Evolutionary conservation across 2,888 invertebrate species (phyloP).

Genomic region (Onthophagus sagittarius): DNA sequence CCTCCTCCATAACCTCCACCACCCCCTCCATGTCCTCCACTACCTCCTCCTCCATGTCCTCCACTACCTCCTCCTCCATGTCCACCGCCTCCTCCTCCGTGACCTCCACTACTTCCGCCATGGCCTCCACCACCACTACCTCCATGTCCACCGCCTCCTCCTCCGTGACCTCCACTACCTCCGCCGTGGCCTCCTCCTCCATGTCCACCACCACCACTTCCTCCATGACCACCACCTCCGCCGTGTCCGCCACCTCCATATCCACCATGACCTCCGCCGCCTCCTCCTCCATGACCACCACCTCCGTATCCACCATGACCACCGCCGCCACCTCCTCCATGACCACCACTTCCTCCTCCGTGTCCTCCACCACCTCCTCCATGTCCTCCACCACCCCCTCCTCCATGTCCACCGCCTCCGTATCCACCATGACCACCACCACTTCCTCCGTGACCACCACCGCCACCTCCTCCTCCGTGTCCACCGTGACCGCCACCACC

Average conservation of each 20-base stretch:
- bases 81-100: neutral
- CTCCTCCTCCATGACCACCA: conserved; percentile 8
- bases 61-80: neutral
- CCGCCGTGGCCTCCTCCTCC: neutral
- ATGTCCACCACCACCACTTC: conserved; percentile 39
- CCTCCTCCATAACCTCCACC: conserved; percentile 8
- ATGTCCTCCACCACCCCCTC: neutral
- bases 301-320: neutral
- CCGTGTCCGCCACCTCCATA: conserved; percentile 14
- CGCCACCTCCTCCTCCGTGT: neutral
- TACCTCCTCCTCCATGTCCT: neutral
- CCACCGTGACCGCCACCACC: conserved; percentile 10
- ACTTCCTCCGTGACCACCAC: neutral
- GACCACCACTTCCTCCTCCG: neutral
- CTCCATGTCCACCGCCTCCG: neutral
- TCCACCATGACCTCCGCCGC: neutral
- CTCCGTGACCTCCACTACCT: neutral
- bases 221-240: neutral
- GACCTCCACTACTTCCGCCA: neutral
- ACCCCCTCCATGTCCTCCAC: neutral
- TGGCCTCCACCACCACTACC: conserved; percentile 7
- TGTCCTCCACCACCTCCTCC: conserved; percentile 8
- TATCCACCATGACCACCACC: neutral
- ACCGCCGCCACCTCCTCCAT: neutral
- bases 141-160: conserved; percentile 14